Conservation (phyloP, 2,113 vertebrate species). For the Apodemus speciosus region DNA sequence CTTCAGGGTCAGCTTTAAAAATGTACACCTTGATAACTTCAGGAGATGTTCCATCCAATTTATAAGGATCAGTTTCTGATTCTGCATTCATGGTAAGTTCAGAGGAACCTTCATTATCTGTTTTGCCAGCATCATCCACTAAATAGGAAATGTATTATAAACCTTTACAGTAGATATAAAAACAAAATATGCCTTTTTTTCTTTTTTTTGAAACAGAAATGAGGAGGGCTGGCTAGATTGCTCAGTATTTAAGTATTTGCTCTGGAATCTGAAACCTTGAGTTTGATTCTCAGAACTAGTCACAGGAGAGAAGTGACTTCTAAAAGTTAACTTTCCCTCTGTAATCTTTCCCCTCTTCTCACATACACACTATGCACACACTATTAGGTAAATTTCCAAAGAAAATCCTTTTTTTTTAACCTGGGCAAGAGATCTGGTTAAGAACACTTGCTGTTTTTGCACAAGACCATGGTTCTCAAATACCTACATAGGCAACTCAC, state of each 20-base stretch:
- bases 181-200: background rate
- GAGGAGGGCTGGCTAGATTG: too few species aligned
- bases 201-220: background rate
- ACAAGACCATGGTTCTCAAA: background rate
- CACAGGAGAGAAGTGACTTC: background rate
- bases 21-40: slow-evolving; percentile 99
- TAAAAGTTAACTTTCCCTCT: background rate
- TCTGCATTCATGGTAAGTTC: slow-evolving; percentile 93
- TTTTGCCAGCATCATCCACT: slow-evolving; percentile 98
- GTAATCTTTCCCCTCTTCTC: background rate
- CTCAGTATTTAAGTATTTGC: background rate
- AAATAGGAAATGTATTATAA: slow-evolving; percentile 51
- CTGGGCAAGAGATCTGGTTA: background rate
- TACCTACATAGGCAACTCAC: too few species aligned
- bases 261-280: background rate
- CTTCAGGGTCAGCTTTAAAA: slow-evolving; percentile 97
- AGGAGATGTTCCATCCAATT: slow-evolving; percentile 93
- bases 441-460: background rate
- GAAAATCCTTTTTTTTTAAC: slow-evolving; percentile 13
- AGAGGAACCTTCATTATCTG: slow-evolving; percentile 94
- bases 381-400: background rate
- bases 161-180: background rate
- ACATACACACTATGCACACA: background rate
- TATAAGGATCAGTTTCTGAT: slow-evolving; percentile 92
- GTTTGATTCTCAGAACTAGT: background rate